These are phyloP conservation scores for Petroica traversi DNA, from an alignment of 2,113 vertebrate genomes.

Conservation along the genomic window DNA sequence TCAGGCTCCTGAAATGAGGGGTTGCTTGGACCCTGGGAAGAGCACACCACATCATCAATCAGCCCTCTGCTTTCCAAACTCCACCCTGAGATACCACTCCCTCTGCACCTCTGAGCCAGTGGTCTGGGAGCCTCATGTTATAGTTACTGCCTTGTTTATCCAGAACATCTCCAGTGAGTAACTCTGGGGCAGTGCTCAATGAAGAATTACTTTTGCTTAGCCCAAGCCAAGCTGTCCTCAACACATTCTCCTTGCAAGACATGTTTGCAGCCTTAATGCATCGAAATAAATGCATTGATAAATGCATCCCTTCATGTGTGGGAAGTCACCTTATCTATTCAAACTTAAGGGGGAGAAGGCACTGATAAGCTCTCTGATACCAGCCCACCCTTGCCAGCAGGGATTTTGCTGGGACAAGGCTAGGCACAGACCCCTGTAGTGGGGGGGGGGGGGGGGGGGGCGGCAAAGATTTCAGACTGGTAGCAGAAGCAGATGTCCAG, in stretches of 20 bases:
- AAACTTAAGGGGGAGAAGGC: background rate
- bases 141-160: background rate
- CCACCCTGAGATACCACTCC: background rate
- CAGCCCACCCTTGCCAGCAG: rapidly evolving
- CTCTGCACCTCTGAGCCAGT: background rate
- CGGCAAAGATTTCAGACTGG: background rate
- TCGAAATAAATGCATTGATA: background rate
- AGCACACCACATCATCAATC: background rate
- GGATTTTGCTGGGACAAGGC: background rate
- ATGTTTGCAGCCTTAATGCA: background rate
- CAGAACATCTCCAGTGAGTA: constrained; percentile 35
- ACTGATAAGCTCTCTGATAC: rapidly evolving
- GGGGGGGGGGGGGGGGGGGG: rapidly evolving
- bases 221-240: background rate
- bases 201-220: background rate
- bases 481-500: background rate
- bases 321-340: background rate
- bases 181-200: rapidly evolving
- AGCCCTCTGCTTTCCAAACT: background rate
- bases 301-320: rapidly evolving
- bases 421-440: rapidly evolving
- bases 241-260: background rate
- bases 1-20: background rate
- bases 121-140: background rate
- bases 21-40: background rate